These are phyloP conservation scores for Hoplodrina blanda DNA, from an alignment of 2,888 invertebrate species.

Conservation along the genomic window DNA sequence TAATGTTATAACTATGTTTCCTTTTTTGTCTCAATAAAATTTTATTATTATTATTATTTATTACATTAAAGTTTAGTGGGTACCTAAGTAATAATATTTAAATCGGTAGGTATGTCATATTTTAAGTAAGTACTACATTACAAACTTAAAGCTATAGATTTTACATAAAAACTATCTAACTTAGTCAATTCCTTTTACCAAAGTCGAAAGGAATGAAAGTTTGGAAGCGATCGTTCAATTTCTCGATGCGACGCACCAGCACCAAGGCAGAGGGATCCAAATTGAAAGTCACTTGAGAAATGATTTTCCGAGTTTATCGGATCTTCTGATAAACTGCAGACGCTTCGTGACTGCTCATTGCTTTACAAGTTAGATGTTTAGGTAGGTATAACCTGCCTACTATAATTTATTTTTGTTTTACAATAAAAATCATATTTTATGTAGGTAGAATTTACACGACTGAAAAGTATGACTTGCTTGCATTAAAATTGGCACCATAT, in stretches of 20 bases:
- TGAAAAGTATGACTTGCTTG: neutral
- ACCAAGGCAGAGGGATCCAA: conserved; percentile 65
- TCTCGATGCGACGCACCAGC: conserved; percentile 60
- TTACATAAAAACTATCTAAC: conserved; percentile 48
- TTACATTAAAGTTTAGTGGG: neutral
- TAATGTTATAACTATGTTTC: too few relatives aligned
- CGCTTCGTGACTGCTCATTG: conserved; percentile 48
- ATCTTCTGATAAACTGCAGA: conserved; percentile 56
- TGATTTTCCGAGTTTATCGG: conserved; percentile 69
- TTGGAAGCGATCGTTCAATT: conserved; percentile 58
- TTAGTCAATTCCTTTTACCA: conserved; percentile 46
- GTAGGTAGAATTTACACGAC: neutral
- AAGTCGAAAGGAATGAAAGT: conserved; percentile 57
- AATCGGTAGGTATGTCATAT: neutral
- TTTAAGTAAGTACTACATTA: neutral
- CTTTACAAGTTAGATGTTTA: conserved; percentile 26
- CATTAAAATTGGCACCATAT: neutral
- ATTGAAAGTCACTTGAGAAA: conserved; percentile 78
- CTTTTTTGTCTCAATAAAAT: too few relatives aligned
- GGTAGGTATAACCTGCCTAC: neutral
- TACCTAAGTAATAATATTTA: neutral
- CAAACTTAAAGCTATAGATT: conserved; percentile 1
- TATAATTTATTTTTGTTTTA: neutral
- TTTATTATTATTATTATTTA: too few relatives aligned
- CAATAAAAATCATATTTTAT: too few relatives aligned